These are phyloP conservation scores for Rhipidura dahli DNA, from an alignment of 2,113 vertebrate species.

Conservation along the genomic window DNA sequence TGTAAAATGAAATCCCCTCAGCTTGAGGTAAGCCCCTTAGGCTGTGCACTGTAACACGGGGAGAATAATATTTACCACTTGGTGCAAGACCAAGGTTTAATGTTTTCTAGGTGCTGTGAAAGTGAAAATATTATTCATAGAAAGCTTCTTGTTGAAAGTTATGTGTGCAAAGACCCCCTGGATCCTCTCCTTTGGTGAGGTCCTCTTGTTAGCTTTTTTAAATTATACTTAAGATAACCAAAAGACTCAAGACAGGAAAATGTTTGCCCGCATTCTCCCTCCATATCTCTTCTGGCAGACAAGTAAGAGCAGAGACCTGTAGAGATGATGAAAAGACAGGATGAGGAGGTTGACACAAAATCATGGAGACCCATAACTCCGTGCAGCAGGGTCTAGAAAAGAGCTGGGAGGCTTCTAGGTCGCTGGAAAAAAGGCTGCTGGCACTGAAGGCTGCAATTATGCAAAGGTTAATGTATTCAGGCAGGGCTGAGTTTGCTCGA, in stretches of 20 bases:
- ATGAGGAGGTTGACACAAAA: neutral
- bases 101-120: neutral
- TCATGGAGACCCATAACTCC: neutral
- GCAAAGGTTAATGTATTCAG: neutral
- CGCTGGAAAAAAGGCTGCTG: neutral
- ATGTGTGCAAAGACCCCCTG: rapidly evolving
- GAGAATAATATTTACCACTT: neutral
- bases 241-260: neutral
- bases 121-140: neutral
- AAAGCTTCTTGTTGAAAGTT: neutral
- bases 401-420: neutral
- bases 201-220: neutral
- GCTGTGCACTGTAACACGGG: rapidly evolving
- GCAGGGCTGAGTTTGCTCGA: neutral
- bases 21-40: neutral
- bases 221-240: neutral
- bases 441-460: neutral
- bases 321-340: neutral
- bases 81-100: neutral
- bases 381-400: rapidly evolving
- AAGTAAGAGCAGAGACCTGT: neutral
- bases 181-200: neutral
- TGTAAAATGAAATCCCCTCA: neutral
- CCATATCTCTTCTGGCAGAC: neutral
- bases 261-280: neutral